Percentiles rank a stretch among this genome's conserved stretches.
Evolutionary conservation across 2,888 invertebrate genomes (phyloP).

Genomic region (Megalurothrips usitatus): DNA sequence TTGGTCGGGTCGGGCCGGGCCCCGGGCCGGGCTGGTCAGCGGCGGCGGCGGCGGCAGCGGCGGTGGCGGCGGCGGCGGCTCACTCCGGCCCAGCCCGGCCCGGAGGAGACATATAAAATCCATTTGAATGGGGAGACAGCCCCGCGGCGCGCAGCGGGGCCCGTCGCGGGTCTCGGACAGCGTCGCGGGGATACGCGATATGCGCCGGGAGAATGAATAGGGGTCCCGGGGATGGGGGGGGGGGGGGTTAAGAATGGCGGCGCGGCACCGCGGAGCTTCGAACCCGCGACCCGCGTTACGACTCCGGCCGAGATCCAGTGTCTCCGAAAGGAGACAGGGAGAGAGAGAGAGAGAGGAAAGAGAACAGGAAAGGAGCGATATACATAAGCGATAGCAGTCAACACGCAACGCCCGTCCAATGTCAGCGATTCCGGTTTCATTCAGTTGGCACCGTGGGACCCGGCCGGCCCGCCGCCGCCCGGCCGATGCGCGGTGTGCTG

Average conservation of each 20-base stretch:
- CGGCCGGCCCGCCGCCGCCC: not conserved
- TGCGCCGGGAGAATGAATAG: too few relatives aligned
- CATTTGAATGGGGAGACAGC: not conserved
- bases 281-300: not conserved
- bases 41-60: too few relatives aligned
- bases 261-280: not conserved
- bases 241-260: not conserved
- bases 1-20: not conserved
- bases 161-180: not conserved
- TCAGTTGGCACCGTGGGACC: slow-evolving; percentile 19
- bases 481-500: too few relatives aligned
- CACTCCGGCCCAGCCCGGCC: not conserved
- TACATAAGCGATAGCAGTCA: not conserved
- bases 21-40: not conserved
- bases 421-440: slow-evolving; percentile 24
- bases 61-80: not conserved
- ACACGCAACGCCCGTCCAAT: slow-evolving; percentile 22
- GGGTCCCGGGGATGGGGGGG: not conserved
- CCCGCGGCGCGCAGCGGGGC: not conserved
- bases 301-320: too few relatives aligned
- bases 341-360: not conserved
- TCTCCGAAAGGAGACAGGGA: not conserved
- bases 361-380: not conserved
- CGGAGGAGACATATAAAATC: slow-evolving; percentile 13
- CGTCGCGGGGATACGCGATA: not conserved